Percentiles rank a stretch among this genome's conserved stretches.
These are phyloP conservation scores for Hylaea fasciaria DNA, from an alignment of 2,888 invertebrate species.

Conservation along the genomic window DNA sequence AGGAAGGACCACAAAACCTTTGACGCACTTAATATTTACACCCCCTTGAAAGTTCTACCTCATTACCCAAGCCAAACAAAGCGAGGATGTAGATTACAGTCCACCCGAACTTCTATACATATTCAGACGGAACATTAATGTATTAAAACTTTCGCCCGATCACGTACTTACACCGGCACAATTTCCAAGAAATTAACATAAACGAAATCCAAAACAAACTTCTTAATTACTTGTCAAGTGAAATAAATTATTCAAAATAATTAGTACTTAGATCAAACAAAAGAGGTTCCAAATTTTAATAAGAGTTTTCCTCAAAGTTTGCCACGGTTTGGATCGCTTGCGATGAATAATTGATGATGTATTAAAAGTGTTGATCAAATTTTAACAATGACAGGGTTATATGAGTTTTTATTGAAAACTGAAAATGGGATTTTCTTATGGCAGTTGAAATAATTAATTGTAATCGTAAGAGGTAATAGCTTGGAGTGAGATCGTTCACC, in stretches of 20 bases:
- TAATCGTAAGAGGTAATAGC: no score
- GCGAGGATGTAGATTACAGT: constrained; percentile 35
- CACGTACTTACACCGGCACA: constrained; percentile 61
- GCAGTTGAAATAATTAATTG: no score
- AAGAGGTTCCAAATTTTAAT: constrained; percentile 25
- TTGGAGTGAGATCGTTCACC: no score
- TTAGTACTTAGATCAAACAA: constrained; percentile 60
- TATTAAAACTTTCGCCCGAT: constrained; percentile 65
- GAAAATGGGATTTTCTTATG: neutral
- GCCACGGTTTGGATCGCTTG: constrained; percentile 4
- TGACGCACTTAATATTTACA: constrained; percentile 10
- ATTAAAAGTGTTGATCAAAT: neutral
- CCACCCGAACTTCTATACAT: constrained; percentile 55
- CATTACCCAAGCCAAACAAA: constrained; percentile 34
- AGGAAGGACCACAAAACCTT: constrained; percentile 1
- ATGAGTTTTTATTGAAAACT: no score
- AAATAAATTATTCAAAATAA: constrained; percentile 76
- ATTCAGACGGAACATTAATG: constrained; percentile 60
- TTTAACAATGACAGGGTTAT: no score
- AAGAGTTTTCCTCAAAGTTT: constrained; percentile 17
- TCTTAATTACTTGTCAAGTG: constrained; percentile 70
- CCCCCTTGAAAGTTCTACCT: constrained; percentile 19
- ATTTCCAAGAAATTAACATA: constrained; percentile 64
- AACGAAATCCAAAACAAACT: constrained; percentile 67
- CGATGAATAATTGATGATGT: constrained; percentile 1